Conservation (phyloP, 2,888 invertebrate genomes). For the Embidobia sp. region DNA sequence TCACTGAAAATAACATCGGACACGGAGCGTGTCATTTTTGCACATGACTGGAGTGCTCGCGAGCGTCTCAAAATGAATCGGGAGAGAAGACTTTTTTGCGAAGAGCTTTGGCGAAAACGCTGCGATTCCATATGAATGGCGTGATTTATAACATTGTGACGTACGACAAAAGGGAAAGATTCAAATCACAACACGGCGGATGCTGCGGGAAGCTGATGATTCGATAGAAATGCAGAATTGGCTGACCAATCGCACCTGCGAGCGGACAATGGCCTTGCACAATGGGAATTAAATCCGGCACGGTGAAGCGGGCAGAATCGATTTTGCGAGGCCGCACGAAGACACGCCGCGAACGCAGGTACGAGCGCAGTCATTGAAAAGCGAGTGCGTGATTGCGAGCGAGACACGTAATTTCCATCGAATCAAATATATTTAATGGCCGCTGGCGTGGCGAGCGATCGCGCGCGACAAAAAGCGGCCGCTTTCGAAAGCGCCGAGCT, state of each 20-base stretch:
- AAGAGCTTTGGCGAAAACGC: not conserved
- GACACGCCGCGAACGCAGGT: conserved; percentile 28
- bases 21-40: no score
- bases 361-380: conserved; percentile 43
- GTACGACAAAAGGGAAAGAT: conserved; percentile 26
- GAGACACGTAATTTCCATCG: conserved; percentile 10
- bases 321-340: conserved; percentile 42
- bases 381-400: conserved; percentile 36
- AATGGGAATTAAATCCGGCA: conserved; percentile 57
- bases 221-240: conserved; percentile 42
- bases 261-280: conserved; percentile 55
- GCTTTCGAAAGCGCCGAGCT: no score
- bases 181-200: conserved; percentile 47
- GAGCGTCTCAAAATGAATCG: no score
- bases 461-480: no score
- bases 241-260: conserved; percentile 50
- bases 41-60: no score
- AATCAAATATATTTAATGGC: conserved; percentile 51
- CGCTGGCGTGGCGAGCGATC: no score
- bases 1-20: no score
- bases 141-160: conserved; percentile 24
- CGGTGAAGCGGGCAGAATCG: conserved; percentile 43
- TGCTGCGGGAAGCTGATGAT: conserved; percentile 46
- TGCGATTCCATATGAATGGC: conserved; percentile 18
- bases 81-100: not conserved